Evolutionary conservation across 2,113 vertebrate genomes (phyloP).

Genomic region (Diphyllodes magnificus): DNA sequence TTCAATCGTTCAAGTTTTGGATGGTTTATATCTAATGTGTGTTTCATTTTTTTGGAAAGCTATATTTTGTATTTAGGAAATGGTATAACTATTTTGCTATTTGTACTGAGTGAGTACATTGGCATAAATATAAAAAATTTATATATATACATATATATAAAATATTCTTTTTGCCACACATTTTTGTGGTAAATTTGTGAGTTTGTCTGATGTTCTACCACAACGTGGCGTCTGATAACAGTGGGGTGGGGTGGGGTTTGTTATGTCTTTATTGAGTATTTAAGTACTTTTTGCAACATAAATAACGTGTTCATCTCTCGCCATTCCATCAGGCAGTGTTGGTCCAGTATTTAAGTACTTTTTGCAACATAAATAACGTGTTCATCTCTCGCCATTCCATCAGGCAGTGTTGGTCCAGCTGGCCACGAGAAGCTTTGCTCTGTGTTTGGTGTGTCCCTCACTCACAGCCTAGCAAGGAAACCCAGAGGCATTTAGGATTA

Average conservation of each 20-base stretch:
- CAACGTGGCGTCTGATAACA: slow-evolving; percentile 80
- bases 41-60: slow-evolving; percentile 87
- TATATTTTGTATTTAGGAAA: slow-evolving; percentile 88
- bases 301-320: slow-evolving; percentile 71
- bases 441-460: slow-evolving; percentile 47
- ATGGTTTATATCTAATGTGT: slow-evolving; percentile 87
- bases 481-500: slow-evolving; percentile 21
- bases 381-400: slow-evolving; percentile 77
- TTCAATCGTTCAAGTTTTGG: slow-evolving; percentile 84
- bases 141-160: slow-evolving; percentile 81
- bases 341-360: slow-evolving; percentile 75
- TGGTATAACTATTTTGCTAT: slow-evolving; percentile 82
- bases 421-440: slow-evolving; percentile 63
- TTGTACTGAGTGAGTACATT: slow-evolving; percentile 86
- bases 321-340: slow-evolving; percentile 74
- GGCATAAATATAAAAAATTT: slow-evolving; percentile 83
- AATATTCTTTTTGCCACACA: slow-evolving; percentile 84
- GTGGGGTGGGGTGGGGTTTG: slow-evolving; percentile 81
- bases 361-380: slow-evolving; percentile 69
- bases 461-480: slow-evolving; percentile 45
- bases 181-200: slow-evolving; percentile 82
- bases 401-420: slow-evolving; percentile 64
- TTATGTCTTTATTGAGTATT: slow-evolving; percentile 80
- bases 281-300: slow-evolving; percentile 75
- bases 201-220: slow-evolving; percentile 83